A percentile compares a stretch with the other conserved stretches of the same genome.
These are phyloP conservation scores for Carcinoscorpius rotundicauda DNA, from an alignment of 1,140 invertebrate genomes.

Conservation along the genomic window DNA sequence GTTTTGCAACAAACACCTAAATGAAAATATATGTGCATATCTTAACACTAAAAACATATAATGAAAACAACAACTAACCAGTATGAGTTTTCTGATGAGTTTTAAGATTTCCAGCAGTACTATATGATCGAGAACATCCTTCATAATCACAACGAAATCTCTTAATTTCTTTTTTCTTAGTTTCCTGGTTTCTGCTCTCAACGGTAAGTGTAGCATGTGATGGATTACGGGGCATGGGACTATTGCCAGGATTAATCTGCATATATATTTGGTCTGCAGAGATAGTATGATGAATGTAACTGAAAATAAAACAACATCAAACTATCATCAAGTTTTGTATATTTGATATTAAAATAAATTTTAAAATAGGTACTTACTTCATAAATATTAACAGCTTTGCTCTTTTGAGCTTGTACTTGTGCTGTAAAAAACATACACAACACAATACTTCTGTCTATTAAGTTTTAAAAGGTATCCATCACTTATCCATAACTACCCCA, in stretches of 20 bases:
- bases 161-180: conserved; percentile 49
- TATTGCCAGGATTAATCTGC: conserved; percentile 47
- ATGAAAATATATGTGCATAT: too few relatives aligned
- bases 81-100: conserved; percentile 93
- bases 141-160: conserved; percentile 77
- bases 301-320: conserved; percentile 24
- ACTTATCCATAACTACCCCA: too few relatives aligned
- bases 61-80: conserved; percentile 43
- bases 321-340: too few relatives aligned
- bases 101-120: conserved; percentile 82
- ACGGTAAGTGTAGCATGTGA: conserved; percentile 52
- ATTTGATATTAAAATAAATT: too few relatives aligned
- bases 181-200: conserved; percentile 47
- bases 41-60: too few relatives aligned
- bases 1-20: too few relatives aligned
- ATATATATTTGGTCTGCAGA: conserved; percentile 53
- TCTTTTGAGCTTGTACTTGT: too few relatives aligned
- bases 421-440: too few relatives aligned
- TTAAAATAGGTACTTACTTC: too few relatives aligned
- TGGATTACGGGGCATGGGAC: conserved; percentile 47
- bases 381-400: too few relatives aligned
- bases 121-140: conserved; percentile 78
- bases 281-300: conserved; percentile 53
- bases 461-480: too few relatives aligned
- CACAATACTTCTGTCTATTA: too few relatives aligned